Evolutionary conservation across 2,888 invertebrate genomes (phyloP).

Genomic region (Scaptomyza caliginosa): DNA sequence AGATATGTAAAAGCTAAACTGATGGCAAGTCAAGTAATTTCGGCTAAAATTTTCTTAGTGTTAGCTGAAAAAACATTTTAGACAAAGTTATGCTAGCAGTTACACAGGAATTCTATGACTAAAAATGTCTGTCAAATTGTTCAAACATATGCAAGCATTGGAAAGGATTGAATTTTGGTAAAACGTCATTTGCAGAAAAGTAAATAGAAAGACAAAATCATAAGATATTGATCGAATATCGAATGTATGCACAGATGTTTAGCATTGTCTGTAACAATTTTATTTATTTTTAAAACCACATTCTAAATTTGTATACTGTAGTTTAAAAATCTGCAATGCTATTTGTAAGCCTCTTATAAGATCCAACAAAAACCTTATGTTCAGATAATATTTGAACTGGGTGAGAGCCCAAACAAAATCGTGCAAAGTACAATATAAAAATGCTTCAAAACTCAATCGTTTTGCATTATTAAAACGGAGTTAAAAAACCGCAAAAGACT

Average conservation of each 20-base stretch:
- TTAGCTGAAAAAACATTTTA: neutral
- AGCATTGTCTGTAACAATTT: neutral
- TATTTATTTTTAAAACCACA: neutral
- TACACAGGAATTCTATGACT: slow-evolving; percentile 22
- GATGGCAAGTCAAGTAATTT: slow-evolving; percentile 29
- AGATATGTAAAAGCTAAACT: slow-evolving; percentile 11
- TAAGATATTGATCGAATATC: slow-evolving; percentile 31
- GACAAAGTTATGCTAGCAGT: neutral
- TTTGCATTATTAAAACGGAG: slow-evolving; percentile 3
- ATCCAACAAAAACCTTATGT: neutral
- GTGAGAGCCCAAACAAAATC: neutral
- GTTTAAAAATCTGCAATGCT: neutral
- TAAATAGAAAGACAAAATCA: neutral
- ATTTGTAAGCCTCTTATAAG: neutral
- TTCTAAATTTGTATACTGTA: neutral
- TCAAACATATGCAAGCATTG: slow-evolving; percentile 21
- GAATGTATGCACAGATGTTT: slow-evolving; percentile 27
- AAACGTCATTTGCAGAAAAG: neutral
- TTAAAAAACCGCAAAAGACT: neutral
- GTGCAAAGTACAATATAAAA: neutral
- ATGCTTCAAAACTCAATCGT: neutral
- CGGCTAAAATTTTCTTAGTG: slow-evolving; percentile 1
- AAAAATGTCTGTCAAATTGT: slow-evolving; percentile 12
- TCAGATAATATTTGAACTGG: neutral
- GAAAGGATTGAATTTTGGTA: neutral